Base-by-base conservation (phyloP, 2,113 vertebrate species). In the Erinaceus europaeus region DNA sequence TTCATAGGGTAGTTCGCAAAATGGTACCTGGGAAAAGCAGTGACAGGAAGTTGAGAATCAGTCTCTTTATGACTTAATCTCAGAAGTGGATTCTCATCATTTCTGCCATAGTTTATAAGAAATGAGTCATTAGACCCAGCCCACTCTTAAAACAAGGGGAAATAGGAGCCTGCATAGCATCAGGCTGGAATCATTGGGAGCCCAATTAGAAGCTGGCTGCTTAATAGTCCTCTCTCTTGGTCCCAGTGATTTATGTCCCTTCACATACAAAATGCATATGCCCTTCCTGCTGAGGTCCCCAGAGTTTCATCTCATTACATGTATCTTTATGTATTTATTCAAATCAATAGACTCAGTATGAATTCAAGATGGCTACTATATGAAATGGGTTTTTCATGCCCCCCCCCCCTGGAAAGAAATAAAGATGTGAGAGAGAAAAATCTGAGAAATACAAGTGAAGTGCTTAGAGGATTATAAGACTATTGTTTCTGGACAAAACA, bases 401-500 rank as follows among this genome's bases (percentile, higher is more conserved):
- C n/a, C n/a, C n/a, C n/a, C n/a, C n/a, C n/a, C n/a, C n/a, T 53
- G 55, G 12, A 34, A 20, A 86, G 50, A 74, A 20, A 57, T 59
- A 59, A 75, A 91, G 42, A 36, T 75, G 12, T 50, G 52, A 44
- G 81, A 52, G 53, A 53, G 34, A 42, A 61, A 75, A 13, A 50
- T 81, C 74, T 86, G 59, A 67, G 68, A 74, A 23, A 85, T 40
- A 14, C 52, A 79, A 91, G 52, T 83, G 59, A 32, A 86, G 76
- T 64, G 44, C 83, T 38, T 64, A 79, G 68, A 90, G 83, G 68
- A 23, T 77, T 84, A 20, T 76, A 91, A 79, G 77, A 89, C 46
- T 91, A 7, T 74, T 83, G 50, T 79, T 80, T 89, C 79, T 93
- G 36, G 73, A 64, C 34, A 61, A 84, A 80, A 69, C 38, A 80